Conservation (phyloP, 2,888 invertebrate genomes). For the Luperina nickerlii region DNA sequence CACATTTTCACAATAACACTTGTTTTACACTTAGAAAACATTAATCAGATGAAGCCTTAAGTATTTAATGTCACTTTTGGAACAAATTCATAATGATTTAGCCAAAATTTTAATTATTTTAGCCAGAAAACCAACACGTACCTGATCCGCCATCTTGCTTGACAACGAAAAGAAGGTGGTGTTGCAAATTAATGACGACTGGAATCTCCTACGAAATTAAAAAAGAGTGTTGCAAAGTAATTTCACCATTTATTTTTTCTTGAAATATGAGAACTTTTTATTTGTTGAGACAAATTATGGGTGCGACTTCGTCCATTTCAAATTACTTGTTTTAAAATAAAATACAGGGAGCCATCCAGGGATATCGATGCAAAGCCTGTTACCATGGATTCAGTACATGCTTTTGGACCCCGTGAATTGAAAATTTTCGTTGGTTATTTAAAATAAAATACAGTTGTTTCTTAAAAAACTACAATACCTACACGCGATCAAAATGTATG, state of each 20-base stretch:
- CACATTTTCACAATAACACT: constrained; percentile 75
- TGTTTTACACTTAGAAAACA: constrained; percentile 55
- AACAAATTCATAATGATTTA: constrained; percentile 42
- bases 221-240: constrained; percentile 47
- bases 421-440: no score
- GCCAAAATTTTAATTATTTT: constrained; percentile 68
- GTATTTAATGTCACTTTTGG: constrained; percentile 50
- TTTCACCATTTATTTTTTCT: background rate
- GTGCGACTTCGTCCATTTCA: background rate
- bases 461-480: no score
- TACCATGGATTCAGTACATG: no score
- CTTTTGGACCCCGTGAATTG: no score
- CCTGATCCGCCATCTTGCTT: constrained; percentile 96
- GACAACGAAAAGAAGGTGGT: constrained; percentile 88
- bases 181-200: constrained; percentile 63
- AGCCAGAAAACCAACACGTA: constrained; percentile 86
- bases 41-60: constrained; percentile 27
- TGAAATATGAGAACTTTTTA: background rate
- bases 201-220: constrained; percentile 17
- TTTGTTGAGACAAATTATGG: background rate
- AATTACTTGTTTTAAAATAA: background rate
- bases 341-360: background rate
- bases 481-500: no score
- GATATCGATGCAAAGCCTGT: no score
- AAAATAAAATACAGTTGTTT: no score